Evolutionary conservation across 2,888 invertebrate genomes (phyloP).

Genomic region (Drosophila picticornis): DNA sequence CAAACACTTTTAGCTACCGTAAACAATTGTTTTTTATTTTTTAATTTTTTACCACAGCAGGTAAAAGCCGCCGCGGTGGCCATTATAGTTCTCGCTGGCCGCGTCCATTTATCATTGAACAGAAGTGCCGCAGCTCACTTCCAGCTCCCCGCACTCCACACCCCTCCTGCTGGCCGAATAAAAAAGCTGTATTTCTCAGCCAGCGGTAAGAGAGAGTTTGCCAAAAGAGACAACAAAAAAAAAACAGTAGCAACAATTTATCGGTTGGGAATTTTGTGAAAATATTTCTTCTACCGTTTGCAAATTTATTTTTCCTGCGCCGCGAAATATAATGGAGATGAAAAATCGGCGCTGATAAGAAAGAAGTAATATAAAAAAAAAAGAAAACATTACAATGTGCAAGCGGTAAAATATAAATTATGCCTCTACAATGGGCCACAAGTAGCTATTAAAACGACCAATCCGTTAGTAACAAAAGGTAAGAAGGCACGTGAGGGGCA

Average conservation of each 20-base stretch:
- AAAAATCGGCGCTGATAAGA: constrained; percentile 61
- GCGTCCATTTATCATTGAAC: constrained; percentile 72
- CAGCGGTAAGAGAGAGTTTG: constrained; percentile 9
- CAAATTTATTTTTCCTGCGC: constrained; percentile 74
- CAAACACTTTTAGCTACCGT: not conserved
- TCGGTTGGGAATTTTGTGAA: constrained; percentile 67
- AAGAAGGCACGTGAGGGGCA: not conserved
- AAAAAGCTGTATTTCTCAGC: constrained; percentile 68
- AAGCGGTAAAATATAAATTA: constrained; percentile 52
- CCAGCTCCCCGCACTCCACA: not conserved
- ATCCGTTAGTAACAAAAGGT: constrained; percentile 21
- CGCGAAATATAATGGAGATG: constrained; percentile 69
- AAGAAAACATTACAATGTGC: constrained; percentile 43
- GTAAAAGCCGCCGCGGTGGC: constrained; percentile 71
- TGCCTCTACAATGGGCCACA: constrained; percentile 42
- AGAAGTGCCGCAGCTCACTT: constrained; percentile 6
- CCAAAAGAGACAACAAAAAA: constrained; percentile 8
- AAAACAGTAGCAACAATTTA: constrained; percentile 62
- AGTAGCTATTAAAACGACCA: constrained; percentile 44
- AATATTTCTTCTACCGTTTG: constrained; percentile 70
- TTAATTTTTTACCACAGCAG: constrained; percentile 52
- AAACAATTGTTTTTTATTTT: constrained; percentile 27
- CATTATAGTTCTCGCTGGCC: constrained; percentile 73
- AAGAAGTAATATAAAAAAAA: constrained; percentile 33
- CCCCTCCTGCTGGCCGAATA: constrained; percentile 7